These are phyloP conservation scores for Lepidurus packardi DNA, from an alignment of 1,140 invertebrate species.

Conservation along the genomic window DNA sequence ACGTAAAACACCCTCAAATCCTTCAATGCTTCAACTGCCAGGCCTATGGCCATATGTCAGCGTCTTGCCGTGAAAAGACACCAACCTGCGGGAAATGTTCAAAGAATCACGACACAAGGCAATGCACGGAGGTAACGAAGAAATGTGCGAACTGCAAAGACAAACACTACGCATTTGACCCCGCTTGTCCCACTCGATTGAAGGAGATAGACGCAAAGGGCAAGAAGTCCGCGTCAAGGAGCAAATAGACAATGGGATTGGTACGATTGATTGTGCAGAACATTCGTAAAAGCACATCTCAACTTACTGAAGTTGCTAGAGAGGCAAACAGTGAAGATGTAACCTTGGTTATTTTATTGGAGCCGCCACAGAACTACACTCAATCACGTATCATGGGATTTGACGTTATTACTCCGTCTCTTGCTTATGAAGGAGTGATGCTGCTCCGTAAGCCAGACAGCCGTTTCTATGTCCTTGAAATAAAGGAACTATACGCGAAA, in stretches of 20 bases:
- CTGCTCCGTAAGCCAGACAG: neutral
- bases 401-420: neutral
- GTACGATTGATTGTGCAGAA: neutral
- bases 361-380: neutral
- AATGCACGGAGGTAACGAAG: neutral
- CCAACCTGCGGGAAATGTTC: slow-evolving; percentile 14
- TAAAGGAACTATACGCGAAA: slow-evolving; percentile 6
- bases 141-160: slow-evolving; percentile 25
- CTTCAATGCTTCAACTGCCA: too few relatives aligned
- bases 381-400: neutral
- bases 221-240: neutral
- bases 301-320: neutral
- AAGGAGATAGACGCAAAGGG: neutral
- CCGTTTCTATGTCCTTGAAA: neutral
- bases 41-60: too few relatives aligned
- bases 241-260: neutral
- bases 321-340: neutral
- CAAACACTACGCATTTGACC: neutral
- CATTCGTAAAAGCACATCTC: slow-evolving; percentile 3
- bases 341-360: neutral
- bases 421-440: slow-evolving; percentile 9
- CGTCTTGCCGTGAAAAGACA: neutral
- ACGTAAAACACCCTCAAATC: too few relatives aligned
- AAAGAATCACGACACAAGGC: slow-evolving; percentile 8
- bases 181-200: neutral